Base-by-base conservation (phyloP, 2,888 invertebrate species). In the Chymomyza procnemis region DNA sequence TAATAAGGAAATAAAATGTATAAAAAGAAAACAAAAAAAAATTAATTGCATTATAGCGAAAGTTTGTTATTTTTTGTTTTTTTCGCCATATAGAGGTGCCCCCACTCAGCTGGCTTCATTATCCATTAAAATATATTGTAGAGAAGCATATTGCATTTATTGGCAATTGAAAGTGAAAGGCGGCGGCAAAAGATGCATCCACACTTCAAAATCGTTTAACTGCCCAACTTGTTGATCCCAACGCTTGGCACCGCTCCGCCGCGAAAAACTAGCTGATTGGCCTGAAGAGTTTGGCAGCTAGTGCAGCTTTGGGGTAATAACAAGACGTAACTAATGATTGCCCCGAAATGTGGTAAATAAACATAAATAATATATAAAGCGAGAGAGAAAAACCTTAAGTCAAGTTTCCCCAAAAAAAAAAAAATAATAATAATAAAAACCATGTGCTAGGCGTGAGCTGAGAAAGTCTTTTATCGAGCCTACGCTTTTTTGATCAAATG, bases 121-220 rank as follows among this genome's bases (percentile, higher is more conserved):
- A 26, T 6, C 16, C 19, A 61, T 34, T 52, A 21, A 61, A 41
- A 65, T 8, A 14, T 12, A 34, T 16, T 12, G 34, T 34, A n/a
- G 19, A n/a, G 19, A 55, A n/a, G 55, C 55, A 22, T 19, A 21
- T 55, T 19, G 9, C 74, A 56, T 26, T 26, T 22, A 26, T 69
- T 65, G 65, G 71, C 80, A 78, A 84, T 74, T 84, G 81, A 80
- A 80, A 84, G 76, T 74, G 78, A 79, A 84, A 80, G 75, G 76
- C 75, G 75, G 76, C 75, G 84, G 74, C 34, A 41, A 73, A 78
- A 61, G 19, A 16, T 48, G 30, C 67, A 54, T 62, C 52, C 52
- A 14, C 54, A 41, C 34, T 41, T 41, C 34, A 41, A 41, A 54
- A 9, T 19, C 8, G 19, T 21, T 18, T 9, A 54, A 54, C 19